Base-by-base conservation (phyloP, 2,888 invertebrate genomes). In the Psococerastis gibbosa region DNA sequence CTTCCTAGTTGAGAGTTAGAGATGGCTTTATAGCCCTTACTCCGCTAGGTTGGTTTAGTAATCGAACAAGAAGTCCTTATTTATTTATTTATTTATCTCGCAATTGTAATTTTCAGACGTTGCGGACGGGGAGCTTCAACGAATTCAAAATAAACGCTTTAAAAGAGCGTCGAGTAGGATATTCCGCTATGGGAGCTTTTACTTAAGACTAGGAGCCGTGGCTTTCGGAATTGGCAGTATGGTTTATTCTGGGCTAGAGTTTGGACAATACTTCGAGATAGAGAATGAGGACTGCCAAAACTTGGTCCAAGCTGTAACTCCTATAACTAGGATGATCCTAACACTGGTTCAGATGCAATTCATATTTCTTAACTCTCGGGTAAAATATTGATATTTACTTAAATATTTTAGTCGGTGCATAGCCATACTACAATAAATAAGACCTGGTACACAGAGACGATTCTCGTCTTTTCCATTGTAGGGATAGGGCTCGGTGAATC, bases 221-320 rank as follows among this genome's bases (percentile, higher is more conserved):
- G 47, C 45, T 22, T 49, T 71, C 55, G 70, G 70, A 1, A 64
- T 70, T 41, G 70, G 69, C 22, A 88, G 89, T 52, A 89, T 95
- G 89, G 92, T 95, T 50, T 92, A 92, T 63, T 89, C 89, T 2
- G 91, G 92, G 0, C 65, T 95, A 51, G 89, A 89, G 64, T 89
- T 94, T 56, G 92, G 81, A 1, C 78, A 80, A 60, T 80, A 77
- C 55, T 80, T 84, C 53, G 82, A 83, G 55, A 64, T 75, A 54
- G 65, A 67, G 2, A 69, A 72, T 50, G 61, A 69, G 2, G 62
- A 65, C 18, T 82, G 82, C 54, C 68, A 71, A 32, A 73, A 74
- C 48, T 63, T 75, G 45, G 58, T 70, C 43, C 64, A 67, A 50
- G 85, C 81, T n/a, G 68, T 89, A 43, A 82, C 83, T 13, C 88